Evolutionary conservation across 1,140 invertebrate species (phyloP).

Genomic region (Achatina immaculata): DNA sequence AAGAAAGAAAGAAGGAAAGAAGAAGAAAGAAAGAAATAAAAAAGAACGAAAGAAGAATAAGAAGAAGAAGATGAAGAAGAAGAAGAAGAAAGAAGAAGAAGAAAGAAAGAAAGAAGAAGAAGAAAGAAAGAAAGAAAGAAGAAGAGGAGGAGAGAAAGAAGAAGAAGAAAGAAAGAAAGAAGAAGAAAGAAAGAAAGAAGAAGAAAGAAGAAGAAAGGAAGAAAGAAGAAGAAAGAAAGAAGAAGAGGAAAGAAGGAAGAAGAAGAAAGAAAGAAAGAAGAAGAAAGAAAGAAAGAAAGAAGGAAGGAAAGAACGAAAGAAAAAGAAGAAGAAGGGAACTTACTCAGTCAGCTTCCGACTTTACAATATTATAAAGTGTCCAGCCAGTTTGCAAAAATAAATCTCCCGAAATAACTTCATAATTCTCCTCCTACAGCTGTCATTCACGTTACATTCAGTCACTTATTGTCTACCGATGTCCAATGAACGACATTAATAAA

Average conservation of each 20-base stretch:
- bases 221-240: not conserved
- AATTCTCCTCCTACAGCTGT: too few species aligned
- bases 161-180: not conserved
- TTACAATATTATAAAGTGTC: too few species aligned
- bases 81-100: constrained; percentile 6
- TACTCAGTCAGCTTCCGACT: too few species aligned
- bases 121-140: not conserved
- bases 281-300: not conserved
- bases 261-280: not conserved
- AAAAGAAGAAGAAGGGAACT: too few species aligned
- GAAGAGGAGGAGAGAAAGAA: not conserved
- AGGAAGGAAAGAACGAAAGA: too few species aligned
- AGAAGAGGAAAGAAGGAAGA: not conserved
- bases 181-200: not conserved
- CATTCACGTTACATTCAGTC: too few species aligned
- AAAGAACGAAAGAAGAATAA: not conserved
- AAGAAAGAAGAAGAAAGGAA: not conserved
- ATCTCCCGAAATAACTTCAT: too few species aligned
- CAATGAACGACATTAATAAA: too few species aligned
- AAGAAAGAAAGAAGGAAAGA: constrained; percentile 13
- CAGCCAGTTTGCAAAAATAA: too few species aligned
- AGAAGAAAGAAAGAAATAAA: constrained; percentile 6
- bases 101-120: not conserved
- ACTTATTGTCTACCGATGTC: too few species aligned
- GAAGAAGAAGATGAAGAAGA: not conserved